phyloP scores from a whole-genome alignment of 2,797 vertebrate species.

The Brotula barbata region DNA sequence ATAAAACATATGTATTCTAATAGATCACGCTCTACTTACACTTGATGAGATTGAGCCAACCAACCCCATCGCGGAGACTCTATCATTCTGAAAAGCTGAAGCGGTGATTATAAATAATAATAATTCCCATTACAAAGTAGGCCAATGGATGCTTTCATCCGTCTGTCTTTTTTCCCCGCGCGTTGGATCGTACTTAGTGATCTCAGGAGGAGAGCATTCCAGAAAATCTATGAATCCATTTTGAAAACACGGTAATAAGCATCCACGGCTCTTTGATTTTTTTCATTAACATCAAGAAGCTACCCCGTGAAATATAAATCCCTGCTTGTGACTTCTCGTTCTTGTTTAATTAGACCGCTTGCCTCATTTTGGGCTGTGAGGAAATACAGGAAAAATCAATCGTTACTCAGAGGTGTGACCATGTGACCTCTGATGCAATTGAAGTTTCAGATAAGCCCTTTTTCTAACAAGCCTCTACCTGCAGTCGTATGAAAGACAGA shows the following conservation, averaged over 20 bases:
- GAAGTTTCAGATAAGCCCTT: constrained; percentile 53
- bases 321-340: too few species aligned
- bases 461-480: constrained; percentile 62
- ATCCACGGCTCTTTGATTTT: constrained; percentile 13
- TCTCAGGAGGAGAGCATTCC: constrained; percentile 28
- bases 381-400: constrained; percentile 40
- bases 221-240: constrained; percentile 26
- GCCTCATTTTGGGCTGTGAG: too few species aligned
- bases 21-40: constrained; percentile 78
- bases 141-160: constrained; percentile 57
- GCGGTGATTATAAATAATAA: constrained; percentile 70
- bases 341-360: too few species aligned
- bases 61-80: constrained; percentile 69
- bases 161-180: constrained; percentile 24
- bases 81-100: constrained; percentile 65
- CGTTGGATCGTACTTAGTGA: constrained; percentile 25
- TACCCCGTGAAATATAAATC: too few species aligned
- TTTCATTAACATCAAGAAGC: background rate
- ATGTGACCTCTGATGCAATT: constrained; percentile 41
- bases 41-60: constrained; percentile 70
- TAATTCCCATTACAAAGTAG: constrained; percentile 59
- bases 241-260: constrained; percentile 13
- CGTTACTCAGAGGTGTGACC: constrained; percentile 29
- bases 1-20: constrained; percentile 81
- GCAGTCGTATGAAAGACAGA: constrained; percentile 40